These are phyloP conservation scores for Conopomorpha cramerella DNA, from an alignment of 1,140 invertebrate species.

Conservation along the genomic window DNA sequence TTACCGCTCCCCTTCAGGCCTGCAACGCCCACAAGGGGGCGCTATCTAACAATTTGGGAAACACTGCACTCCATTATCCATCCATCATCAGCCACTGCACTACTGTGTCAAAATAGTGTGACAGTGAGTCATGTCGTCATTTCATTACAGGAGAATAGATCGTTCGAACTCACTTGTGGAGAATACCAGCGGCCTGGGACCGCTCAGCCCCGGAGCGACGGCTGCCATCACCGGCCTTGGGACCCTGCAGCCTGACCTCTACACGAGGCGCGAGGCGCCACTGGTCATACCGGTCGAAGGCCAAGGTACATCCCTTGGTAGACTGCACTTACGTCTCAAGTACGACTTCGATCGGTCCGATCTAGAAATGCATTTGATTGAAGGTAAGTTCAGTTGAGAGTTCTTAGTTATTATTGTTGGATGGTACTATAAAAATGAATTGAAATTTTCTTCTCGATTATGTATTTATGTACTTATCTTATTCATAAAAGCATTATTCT, in stretches of 20 bases:
- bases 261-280: slow-evolving; percentile 74
- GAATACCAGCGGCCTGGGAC: slow-evolving; percentile 44
- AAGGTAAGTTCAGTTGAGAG: slow-evolving; percentile 63
- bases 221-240: slow-evolving; percentile 72
- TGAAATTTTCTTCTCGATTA: no score
- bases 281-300: slow-evolving; percentile 69
- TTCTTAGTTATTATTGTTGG: slow-evolving; percentile 1
- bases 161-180: slow-evolving; percentile 56
- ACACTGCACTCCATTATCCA: no score
- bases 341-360: slow-evolving; percentile 90
- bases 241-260: slow-evolving; percentile 85
- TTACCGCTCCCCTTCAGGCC: no score
- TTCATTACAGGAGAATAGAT: slow-evolving; percentile 49
- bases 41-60: no score
- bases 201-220: slow-evolving; percentile 37
- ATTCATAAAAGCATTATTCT: no score
- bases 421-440: no score
- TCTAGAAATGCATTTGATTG: slow-evolving; percentile 84
- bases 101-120: no score
- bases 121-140: no score
- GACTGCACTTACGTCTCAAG: slow-evolving; percentile 82
- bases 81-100: no score
- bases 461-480: no score
- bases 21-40: no score
- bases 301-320: slow-evolving; percentile 69